phyloP scores from a whole-genome alignment of 2,888 invertebrate species.

The Drosophila rellima region DNA sequence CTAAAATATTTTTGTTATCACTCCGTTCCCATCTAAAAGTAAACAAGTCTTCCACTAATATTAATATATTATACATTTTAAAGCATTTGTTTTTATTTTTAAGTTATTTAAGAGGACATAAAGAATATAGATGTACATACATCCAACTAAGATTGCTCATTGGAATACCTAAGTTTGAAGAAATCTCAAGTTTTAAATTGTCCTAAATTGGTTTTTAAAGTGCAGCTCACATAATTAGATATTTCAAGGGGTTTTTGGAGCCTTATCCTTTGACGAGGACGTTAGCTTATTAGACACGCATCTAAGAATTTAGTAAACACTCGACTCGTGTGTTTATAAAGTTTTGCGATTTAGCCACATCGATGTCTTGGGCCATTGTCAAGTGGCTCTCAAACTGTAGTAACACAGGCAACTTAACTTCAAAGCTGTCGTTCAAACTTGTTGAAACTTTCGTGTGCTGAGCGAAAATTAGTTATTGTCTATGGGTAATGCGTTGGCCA shows the following conservation, averaged over 20 bases:
- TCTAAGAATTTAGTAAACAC: slow-evolving; percentile 10
- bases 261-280: background rate
- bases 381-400: slow-evolving; percentile 54
- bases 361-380: slow-evolving; percentile 1
- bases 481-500: slow-evolving; percentile 37
- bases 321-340: slow-evolving; percentile 1
- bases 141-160: too few relatives aligned
- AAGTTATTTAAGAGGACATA: too few relatives aligned
- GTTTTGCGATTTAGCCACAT: slow-evolving; percentile 13
- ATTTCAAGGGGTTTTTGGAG: background rate
- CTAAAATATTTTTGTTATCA: too few relatives aligned
- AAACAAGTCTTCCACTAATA: too few relatives aligned
- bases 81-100: too few relatives aligned
- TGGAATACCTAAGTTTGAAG: background rate
- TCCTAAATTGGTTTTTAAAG: background rate
- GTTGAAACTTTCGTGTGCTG: slow-evolving; percentile 37
- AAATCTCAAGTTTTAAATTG: background rate
- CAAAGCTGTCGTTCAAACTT: slow-evolving; percentile 53
- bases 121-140: too few relatives aligned
- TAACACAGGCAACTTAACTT: slow-evolving; percentile 37
- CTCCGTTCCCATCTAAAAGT: too few relatives aligned
- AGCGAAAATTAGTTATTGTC: slow-evolving; percentile 72
- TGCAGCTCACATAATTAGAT: background rate
- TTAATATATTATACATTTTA: too few relatives aligned
- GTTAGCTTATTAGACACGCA: slow-evolving; percentile 27